Conservation (phyloP, 2,888 invertebrate species). For the Saturnia pavonia region DNA sequence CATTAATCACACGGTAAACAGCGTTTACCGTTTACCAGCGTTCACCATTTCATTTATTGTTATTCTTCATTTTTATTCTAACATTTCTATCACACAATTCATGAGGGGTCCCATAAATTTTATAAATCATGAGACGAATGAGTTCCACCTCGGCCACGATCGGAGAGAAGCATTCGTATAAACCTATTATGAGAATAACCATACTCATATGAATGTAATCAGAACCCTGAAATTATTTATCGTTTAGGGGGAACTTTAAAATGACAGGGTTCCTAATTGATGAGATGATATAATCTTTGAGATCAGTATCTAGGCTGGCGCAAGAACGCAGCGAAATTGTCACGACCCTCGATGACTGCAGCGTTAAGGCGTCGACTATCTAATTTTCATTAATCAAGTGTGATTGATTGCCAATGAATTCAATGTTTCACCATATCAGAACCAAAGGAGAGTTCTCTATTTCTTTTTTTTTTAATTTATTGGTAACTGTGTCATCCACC, state of each 20-base stretch:
- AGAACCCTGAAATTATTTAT: conserved; percentile 29
- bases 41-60: too few relatives aligned
- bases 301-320: conserved; percentile 66
- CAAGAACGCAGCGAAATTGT: conserved; percentile 62
- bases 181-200: conserved; percentile 49
- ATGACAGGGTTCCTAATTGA: conserved; percentile 44
- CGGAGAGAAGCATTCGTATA: conserved; percentile 72
- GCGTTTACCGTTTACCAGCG: conserved; percentile 29
- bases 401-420: not conserved
- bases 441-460: too few relatives aligned
- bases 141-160: conserved; percentile 64
- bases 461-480: too few relatives aligned
- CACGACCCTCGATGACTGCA: conserved; percentile 61
- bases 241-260: conserved; percentile 22
- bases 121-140: conserved; percentile 69
- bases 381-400: conserved; percentile 10
- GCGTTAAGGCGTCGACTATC: conserved; percentile 23
- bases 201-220: conserved; percentile 39
- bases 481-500: too few relatives aligned
- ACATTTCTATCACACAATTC: conserved; percentile 60
- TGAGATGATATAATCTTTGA: conserved; percentile 60
- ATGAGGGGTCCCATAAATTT: conserved; percentile 67
- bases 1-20: conserved; percentile 24
- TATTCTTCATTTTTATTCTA: conserved; percentile 34
- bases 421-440: not conserved